phyloP scores from a whole-genome alignment of 2,797 vertebrate species.

The Hapalemur alaotrensis region DNA sequence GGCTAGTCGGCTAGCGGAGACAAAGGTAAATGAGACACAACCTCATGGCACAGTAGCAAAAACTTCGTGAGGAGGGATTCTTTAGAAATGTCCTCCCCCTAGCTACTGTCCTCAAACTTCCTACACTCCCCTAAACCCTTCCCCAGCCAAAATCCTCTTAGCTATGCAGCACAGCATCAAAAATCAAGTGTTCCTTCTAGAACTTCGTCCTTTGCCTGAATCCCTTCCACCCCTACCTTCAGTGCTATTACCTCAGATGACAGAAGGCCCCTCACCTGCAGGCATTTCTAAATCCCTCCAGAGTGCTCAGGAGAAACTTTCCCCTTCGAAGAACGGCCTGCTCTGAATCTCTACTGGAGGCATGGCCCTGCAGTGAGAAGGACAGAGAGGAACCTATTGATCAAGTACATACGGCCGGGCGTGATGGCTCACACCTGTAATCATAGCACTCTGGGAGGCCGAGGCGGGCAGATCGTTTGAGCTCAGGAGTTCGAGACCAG shows the following conservation, averaged over 20 bases:
- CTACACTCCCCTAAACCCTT: not conserved
- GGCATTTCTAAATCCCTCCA: conserved; percentile 91
- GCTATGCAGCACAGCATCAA: not conserved
- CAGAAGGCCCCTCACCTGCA: conserved; percentile 89
- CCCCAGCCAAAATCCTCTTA: not conserved
- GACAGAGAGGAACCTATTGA: not conserved
- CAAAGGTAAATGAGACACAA: not conserved
- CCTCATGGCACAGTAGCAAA: not conserved
- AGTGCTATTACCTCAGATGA: not conserved
- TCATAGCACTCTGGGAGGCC: too few species aligned
- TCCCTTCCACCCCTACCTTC: not conserved
- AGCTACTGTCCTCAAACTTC: not conserved
- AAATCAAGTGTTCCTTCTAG: not conserved
- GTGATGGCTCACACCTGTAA: too few species aligned
- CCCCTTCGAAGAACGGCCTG: conserved; percentile 81
- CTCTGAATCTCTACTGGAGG: conserved; percentile 67
- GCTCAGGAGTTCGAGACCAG: too few species aligned
- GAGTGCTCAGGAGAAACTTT: conserved; percentile 87
- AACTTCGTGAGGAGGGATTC: not conserved
- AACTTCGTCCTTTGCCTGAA: not conserved
- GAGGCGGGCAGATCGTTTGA: too few species aligned
- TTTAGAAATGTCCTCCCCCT: not conserved
- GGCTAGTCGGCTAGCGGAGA: not conserved
- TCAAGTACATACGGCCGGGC: not conserved
- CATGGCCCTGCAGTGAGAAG: conserved; percentile 66